Conservation (phyloP, 2,113 vertebrate genomes). For the Edolisoma coerulescens region DNA sequence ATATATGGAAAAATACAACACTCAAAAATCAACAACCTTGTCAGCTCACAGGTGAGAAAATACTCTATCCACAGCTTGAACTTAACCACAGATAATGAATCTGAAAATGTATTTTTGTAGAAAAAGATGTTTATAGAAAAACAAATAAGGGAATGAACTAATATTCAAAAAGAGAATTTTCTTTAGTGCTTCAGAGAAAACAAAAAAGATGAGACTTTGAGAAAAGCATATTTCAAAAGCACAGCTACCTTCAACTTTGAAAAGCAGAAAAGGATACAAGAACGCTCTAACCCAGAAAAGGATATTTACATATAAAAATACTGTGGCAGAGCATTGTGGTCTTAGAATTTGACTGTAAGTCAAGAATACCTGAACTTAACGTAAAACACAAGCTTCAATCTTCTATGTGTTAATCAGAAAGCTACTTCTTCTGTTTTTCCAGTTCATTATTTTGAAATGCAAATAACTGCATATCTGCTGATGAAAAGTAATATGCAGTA, state of each 20-base stretch:
- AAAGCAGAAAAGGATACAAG: neutral
- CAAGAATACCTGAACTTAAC: neutral
- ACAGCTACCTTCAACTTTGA: neutral
- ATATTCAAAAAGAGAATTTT: neutral
- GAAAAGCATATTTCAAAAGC: neutral
- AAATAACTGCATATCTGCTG: neutral
- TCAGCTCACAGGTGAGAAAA: neutral
- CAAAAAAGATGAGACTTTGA: neutral
- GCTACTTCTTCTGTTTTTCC: neutral
- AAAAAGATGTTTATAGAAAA: neutral
- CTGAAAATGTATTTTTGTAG: neutral
- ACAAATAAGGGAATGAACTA: neutral
- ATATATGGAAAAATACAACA: neutral
- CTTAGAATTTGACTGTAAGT: neutral
- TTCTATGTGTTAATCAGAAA: neutral
- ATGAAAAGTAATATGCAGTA: neutral
- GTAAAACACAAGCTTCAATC: neutral
- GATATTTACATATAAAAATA: neutral
- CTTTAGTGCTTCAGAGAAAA: neutral
- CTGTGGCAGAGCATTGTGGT: neutral
- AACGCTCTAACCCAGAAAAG: neutral
- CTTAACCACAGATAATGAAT: neutral
- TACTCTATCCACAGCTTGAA: neutral
- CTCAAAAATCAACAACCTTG: neutral
- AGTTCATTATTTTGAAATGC: neutral